phyloP scores from a whole-genome alignment of 2,888 invertebrate genomes.

The Oscheius onirici region DNA sequence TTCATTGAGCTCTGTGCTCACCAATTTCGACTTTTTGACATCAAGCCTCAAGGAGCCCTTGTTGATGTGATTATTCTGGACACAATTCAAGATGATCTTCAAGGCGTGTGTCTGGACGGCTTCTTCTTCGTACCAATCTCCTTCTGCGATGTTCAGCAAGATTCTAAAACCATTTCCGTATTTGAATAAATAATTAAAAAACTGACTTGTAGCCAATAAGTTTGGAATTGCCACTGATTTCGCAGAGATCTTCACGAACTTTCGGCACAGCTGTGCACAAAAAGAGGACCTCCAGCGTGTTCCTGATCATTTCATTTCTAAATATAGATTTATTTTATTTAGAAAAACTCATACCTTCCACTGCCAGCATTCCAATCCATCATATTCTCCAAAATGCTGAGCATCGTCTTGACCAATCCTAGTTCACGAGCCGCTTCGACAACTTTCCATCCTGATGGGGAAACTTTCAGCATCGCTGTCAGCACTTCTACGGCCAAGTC shows the following conservation, averaged over 20 bases:
- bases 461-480: conserved; percentile 76
- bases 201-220: background rate
- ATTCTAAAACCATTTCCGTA: background rate
- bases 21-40: background rate
- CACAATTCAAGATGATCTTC: background rate
- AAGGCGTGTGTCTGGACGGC: background rate
- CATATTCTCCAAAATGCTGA: conserved; percentile 80
- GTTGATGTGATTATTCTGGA: conserved; percentile 1
- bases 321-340: background rate
- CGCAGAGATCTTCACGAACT: conserved; percentile 36
- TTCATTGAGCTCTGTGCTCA: background rate
- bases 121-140: conserved; percentile 15
- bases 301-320: conserved; percentile 80
- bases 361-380: conserved; percentile 35
- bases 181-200: background rate
- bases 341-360: conserved; percentile 21
- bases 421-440: conserved; percentile 86
- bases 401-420: conserved; percentile 81
- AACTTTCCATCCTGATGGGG: conserved; percentile 80
- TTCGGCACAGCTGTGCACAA: conserved; percentile 76
- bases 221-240: background rate
- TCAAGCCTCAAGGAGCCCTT: conserved; percentile 11
- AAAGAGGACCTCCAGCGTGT: conserved; percentile 85
- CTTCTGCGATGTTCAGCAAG: conserved; percentile 3
- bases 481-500: conserved; percentile 86